phyloP scores from a whole-genome alignment of 1,140 invertebrate genomes.

The Drosophila willistoni region DNA sequence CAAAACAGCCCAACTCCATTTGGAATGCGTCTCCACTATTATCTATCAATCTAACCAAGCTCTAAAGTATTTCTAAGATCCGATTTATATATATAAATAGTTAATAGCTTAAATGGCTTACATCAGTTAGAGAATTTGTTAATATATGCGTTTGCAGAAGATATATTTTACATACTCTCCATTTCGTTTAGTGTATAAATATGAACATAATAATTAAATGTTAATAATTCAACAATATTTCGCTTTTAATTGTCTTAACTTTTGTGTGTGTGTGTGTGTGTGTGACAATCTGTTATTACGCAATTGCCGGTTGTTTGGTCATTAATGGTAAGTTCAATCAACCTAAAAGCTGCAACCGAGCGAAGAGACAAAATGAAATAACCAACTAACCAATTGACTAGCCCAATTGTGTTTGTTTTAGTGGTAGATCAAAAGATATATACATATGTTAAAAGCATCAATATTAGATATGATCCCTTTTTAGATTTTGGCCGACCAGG shows the following conservation, averaged over 20 bases:
- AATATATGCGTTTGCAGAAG: too few species aligned
- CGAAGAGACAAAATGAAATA: neutral
- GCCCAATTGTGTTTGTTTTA: neutral
- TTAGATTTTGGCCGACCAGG: too few species aligned
- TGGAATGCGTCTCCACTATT: too few species aligned
- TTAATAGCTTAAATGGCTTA: too few species aligned
- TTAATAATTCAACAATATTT: neutral
- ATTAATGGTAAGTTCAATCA: constrained; percentile 9
- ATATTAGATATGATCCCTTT: too few species aligned
- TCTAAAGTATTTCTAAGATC: too few species aligned
- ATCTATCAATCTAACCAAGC: too few species aligned
- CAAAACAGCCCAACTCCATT: too few species aligned
- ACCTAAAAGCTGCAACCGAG: neutral
- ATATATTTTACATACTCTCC: neutral
- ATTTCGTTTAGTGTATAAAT: neutral
- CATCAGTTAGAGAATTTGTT: too few species aligned
- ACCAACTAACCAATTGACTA: neutral
- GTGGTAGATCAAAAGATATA: neutral
- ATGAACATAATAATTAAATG: constrained; percentile 7
- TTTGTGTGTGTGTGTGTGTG: neutral
- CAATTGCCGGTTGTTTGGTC: constrained; percentile 5
- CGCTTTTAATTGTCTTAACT: constrained; percentile 2
- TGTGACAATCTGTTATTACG: constrained; percentile 6
- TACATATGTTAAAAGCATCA: too few species aligned
- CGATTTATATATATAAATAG: too few species aligned